Evolutionary conservation across 2,888 invertebrate species (phyloP).

Genomic region (Pandemis cinnamomeana): DNA sequence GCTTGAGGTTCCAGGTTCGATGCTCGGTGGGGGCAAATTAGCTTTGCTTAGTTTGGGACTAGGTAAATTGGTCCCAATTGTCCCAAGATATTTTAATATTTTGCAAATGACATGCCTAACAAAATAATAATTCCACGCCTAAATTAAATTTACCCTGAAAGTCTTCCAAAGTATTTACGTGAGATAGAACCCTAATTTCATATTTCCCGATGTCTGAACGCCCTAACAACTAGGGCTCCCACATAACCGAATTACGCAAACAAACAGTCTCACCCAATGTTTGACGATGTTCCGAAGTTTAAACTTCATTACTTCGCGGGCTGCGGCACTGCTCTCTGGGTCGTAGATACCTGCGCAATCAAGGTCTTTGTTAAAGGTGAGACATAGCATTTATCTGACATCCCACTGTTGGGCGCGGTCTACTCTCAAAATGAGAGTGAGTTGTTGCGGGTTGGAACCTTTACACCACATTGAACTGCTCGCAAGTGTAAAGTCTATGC

Average conservation of each 20-base stretch:
- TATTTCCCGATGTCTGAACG: slow-evolving; percentile 21
- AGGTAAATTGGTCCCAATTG: too few relatives aligned
- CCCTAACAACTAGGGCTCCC: background rate
- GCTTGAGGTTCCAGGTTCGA: too few relatives aligned
- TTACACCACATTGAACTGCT: too few relatives aligned
- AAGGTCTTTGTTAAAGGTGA: slow-evolving; percentile 17
- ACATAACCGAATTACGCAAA: slow-evolving; percentile 45
- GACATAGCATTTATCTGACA: too few relatives aligned
- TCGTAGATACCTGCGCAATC: slow-evolving; percentile 66
- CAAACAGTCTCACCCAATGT: slow-evolving; percentile 69
- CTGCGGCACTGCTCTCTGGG: slow-evolving; percentile 60
- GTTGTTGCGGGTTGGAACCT: too few relatives aligned
- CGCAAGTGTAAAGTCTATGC: too few relatives aligned
- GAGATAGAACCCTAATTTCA: slow-evolving; percentile 25
- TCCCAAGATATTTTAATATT: too few relatives aligned
- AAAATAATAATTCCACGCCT: background rate
- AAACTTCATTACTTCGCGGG: slow-evolving; percentile 71
- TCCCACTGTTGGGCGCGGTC: too few relatives aligned
- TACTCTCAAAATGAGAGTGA: too few relatives aligned
- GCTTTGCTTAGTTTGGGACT: too few relatives aligned
- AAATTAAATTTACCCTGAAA: background rate
- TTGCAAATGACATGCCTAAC: too few relatives aligned
- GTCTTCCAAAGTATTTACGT: slow-evolving; percentile 20
- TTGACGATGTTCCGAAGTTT: slow-evolving; percentile 77
- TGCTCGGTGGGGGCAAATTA: too few relatives aligned